phyloP scores from a whole-genome alignment of 2,797 vertebrate species.

The Myotis findleyi region DNA sequence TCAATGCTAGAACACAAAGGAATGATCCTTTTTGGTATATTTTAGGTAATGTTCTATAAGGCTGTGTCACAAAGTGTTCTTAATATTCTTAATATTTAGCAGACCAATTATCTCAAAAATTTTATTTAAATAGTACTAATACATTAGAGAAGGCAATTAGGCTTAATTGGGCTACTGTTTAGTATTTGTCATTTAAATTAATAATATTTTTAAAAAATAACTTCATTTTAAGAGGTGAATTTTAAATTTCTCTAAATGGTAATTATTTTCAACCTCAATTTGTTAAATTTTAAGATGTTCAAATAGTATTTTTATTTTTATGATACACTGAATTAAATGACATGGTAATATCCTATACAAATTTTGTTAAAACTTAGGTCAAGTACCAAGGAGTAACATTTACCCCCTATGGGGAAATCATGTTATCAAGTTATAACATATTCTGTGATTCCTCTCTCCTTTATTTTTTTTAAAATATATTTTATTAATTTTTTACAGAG shows the following conservation, averaged over 20 bases:
- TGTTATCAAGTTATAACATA: background rate
- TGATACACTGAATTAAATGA: conserved; percentile 3
- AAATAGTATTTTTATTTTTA: conserved; percentile 47
- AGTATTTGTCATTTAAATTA: conserved; percentile 29
- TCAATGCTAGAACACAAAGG: conserved; percentile 15
- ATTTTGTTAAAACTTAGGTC: conserved; percentile 37
- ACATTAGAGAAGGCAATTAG: conserved; percentile 16
- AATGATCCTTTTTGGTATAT: conserved; percentile 16
- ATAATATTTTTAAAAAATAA: background rate
- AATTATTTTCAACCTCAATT: conserved; percentile 53
- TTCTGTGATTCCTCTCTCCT: background rate
- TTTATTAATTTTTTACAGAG: too few relatives aligned
- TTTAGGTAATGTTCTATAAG: conserved; percentile 44
- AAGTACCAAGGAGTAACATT: background rate
- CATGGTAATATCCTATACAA: conserved; percentile 1
- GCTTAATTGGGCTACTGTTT: conserved; percentile 36
- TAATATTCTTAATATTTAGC: conserved; percentile 19
- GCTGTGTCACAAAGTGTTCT: conserved; percentile 16
- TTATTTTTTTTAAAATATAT: background rate
- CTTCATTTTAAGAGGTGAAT: conserved; percentile 42
- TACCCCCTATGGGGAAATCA: background rate
- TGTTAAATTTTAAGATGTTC: conserved; percentile 58
- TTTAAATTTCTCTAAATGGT: conserved; percentile 57
- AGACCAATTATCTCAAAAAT: conserved; percentile 17
- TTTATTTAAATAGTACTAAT: conserved; percentile 37